phyloP scores from a whole-genome alignment of 2,888 invertebrate genomes.

The Pristionchus japonicus region DNA sequence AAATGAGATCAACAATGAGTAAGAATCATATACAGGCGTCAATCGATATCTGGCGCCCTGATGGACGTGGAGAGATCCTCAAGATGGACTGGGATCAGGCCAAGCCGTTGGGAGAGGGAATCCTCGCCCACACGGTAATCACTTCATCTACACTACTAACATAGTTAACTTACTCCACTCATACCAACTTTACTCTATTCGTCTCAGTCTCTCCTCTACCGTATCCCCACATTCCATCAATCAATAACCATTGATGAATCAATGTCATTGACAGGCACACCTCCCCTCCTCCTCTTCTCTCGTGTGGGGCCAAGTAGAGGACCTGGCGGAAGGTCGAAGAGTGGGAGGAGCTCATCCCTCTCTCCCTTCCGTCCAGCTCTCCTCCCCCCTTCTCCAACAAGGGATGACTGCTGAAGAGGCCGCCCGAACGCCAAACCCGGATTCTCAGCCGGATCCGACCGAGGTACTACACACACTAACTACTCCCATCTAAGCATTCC shows the following conservation, averaged over 20 bases:
- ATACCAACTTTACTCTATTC: neutral
- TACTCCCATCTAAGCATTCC: no score
- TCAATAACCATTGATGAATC: no score
- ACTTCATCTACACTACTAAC: neutral
- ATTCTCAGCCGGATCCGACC: neutral
- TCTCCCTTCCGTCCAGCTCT: neutral
- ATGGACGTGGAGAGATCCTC: no score
- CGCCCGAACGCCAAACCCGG: neutral
- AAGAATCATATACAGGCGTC: neutral
- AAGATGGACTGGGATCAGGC: no score
- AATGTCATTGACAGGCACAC: neutral
- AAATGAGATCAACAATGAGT: no score
- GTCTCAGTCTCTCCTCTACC: neutral
- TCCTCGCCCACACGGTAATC: neutral
- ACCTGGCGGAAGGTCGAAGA: neutral
- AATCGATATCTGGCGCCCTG: neutral
- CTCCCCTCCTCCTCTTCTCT: neutral
- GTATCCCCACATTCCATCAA: neutral
- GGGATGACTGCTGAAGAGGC: neutral
- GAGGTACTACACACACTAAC: no score
- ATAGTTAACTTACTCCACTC: neutral
- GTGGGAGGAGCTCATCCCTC: neutral
- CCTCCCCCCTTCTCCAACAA: neutral
- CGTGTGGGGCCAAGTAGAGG: neutral
- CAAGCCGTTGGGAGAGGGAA: no score